Evolutionary conservation across 1,140 invertebrate genomes (phyloP), one percentile per base, ranked within the genome.

Genomic region (Anthonomus grandis): DNA sequence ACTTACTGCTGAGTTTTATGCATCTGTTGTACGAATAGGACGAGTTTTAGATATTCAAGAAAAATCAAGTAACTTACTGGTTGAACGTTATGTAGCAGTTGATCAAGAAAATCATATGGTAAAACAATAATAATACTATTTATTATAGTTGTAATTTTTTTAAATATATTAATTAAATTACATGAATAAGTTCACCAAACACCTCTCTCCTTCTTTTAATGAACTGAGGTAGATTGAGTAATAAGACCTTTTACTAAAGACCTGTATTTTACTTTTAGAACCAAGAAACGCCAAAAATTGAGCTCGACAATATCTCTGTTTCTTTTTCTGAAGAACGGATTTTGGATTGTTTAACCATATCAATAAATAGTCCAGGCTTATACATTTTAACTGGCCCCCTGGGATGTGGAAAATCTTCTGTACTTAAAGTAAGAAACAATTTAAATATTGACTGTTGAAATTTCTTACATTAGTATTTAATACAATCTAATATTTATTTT

Each of bases 351-450:
- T 77, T 90, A 8, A 79, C 72, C 21, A 63, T 88, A 15, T 19
- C 15, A 17, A 73, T 72, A 5, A 76, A 82, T 1, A 66, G 73
- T 47, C 71, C 77, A 3, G 83, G 85, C 2, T 77, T 91, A 24
- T 68, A 85, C 21, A 83, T 83, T 3, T 68, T 93, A 0, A 83
- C 89, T 34, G 91, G 91, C 19, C 79, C 84, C 38, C 86, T 93
- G n/a, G 90, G 90, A 13, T 78, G 85, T 4, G 90, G 91, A 12
- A 94, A 93, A 78, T 84, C 83, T 12, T 88, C 86, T 0, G 62
- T 90, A 0, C 70, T 90, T 0, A 79, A 90, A 63, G 48, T 54
- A 5, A 71, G 75, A 42, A 67, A 81, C 15, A 45, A 84, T 61
- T 65, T 88, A 24, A 8, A 9, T 38, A 6, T 66, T 84, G 3